phyloP scores from a whole-genome alignment of 2,888 invertebrate species.

The Hirtodrosophila duncani region DNA sequence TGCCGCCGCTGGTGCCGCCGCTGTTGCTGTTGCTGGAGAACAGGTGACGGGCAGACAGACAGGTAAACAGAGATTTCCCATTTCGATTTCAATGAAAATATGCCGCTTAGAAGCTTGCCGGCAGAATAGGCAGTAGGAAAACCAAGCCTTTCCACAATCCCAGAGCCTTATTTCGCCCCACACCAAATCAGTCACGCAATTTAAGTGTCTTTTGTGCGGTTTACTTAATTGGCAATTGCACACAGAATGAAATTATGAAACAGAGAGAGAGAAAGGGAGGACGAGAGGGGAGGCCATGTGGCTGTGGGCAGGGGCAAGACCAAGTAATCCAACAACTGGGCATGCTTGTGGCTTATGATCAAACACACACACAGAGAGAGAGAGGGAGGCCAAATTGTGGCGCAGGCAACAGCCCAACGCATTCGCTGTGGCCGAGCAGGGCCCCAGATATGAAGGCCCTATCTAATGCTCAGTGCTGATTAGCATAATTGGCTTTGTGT shows the following conservation, averaged over 20 bases:
- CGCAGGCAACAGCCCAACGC: too few species aligned
- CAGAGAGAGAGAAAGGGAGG: constrained; percentile 16
- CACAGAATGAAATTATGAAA: constrained; percentile 37
- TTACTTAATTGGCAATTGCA: constrained; percentile 64
- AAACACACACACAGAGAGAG: too few species aligned
- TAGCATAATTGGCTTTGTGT: constrained; percentile 69
- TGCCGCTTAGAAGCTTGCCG: too few species aligned
- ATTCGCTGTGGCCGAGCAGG: too few species aligned
- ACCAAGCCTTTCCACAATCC: too few species aligned
- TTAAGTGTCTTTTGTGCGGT: constrained; percentile 33
- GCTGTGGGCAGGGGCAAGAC: too few species aligned
- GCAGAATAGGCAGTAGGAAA: too few species aligned
- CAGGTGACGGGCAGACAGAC: constrained; percentile 47
- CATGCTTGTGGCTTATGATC: too few species aligned
- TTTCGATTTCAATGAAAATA: not conserved
- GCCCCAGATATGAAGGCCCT: too few species aligned
- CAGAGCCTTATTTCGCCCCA: not conserved
- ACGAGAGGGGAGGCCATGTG: too few species aligned
- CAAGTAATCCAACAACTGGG: too few species aligned
- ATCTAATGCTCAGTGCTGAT: constrained; percentile 39
- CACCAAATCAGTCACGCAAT: constrained; percentile 33
- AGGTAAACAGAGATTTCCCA: not conserved
- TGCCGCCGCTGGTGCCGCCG: not conserved
- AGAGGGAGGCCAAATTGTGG: too few species aligned
- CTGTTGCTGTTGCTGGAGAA: constrained; percentile 19